Base-by-base conservation (phyloP, 2,888 invertebrate genomes). In the Stictocephala bisonia region DNA sequence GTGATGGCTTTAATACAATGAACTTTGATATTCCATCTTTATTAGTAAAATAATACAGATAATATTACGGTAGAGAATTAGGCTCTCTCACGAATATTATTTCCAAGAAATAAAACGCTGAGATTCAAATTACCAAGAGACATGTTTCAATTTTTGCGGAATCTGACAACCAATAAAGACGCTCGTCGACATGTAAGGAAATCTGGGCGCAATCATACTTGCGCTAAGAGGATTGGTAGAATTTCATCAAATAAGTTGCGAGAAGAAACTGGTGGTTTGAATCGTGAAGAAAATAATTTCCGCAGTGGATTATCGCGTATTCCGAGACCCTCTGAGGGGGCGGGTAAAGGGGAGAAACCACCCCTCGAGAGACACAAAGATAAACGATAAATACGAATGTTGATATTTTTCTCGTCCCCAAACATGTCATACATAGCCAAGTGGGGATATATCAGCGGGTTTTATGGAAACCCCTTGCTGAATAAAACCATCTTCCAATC, bases 371-470 rank as follows among this genome's bases (percentile, higher is more conserved):
- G 2, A 51, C 70, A 56, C 51, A 53, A 70, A 70, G 56, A 70
- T 70, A 56, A 70, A 70, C 70, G 56, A 70, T 70, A 70, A 70
- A 70, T 56, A 70, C 41, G 56, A 70, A 70, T 70, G 70, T 53
- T 53, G 70, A 70, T 70, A 70, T 70, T 70, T 70, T 69, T 70
- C 56, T 51, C 51, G 50, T 18, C 51, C 51, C 51, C 68, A 27
- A 56, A 35, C 56, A 40, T 70, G 70, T 70, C 70, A 56, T 2
- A 53, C 41, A 22, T 20, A 27, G n/a, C 56, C 27, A 22, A 24
- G 3, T 9, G 40, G 64, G 26, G 41, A 64, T 64, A 64, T 64
- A 27, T 70, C 70, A 41, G 15, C 27, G 56, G 26, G 40, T 18
- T 53, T 70, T 70, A 70, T 70, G 53, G 53, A 44, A 44, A 44